Evolutionary conservation across 2,797 vertebrate species (phyloP), one percentile per base, ranked within the genome.

Genomic region (Malurus splendens): DNA sequence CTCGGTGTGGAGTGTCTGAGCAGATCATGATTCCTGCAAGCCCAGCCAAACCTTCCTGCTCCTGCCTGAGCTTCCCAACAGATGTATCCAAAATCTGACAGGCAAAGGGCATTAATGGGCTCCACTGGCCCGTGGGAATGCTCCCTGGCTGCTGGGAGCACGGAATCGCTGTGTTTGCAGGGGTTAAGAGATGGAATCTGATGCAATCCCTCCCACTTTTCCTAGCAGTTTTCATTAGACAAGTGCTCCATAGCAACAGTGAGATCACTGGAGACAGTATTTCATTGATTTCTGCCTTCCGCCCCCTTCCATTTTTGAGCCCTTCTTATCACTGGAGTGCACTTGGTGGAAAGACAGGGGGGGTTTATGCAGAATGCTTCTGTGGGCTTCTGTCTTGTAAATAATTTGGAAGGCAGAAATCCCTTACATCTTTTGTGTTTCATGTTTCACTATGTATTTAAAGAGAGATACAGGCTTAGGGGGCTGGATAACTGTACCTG

Each of bases 231-330:
- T 96, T 96, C 96, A 97, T 97, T 97, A 97, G 97, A 92, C 88
- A 79, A 82, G 92, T 96, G 96, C 97, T 97, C 97, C 97, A 96
- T 98, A 97, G 98, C 97, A 98, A 98, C 98, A 97, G 96, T 98
- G 97, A 98, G 96, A 96, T 98, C 97, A 97, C 95, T 93, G 94
- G 94, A 97, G 96, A 95, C 96, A 96, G 93, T 90, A 92, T 97
- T 97, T 97, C 97, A 98, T 98, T 98, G 97, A 97, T 97, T 97
- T 95, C 91, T 94, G 64, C 84, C 89, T 92, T 95, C 94, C 92
- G 95, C 96, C 95, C 94, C 94, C 95, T 95, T 96, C 95, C 95
- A 85, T 96, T 97, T 96, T 94, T 95, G 95, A 97, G 96, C 96
- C 96, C 76, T 96, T 96, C 95, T 96, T 96, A 97, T 96, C 94